phyloP scores from a whole-genome alignment of 2,797 vertebrate genomes.

The Momotus momota region DNA sequence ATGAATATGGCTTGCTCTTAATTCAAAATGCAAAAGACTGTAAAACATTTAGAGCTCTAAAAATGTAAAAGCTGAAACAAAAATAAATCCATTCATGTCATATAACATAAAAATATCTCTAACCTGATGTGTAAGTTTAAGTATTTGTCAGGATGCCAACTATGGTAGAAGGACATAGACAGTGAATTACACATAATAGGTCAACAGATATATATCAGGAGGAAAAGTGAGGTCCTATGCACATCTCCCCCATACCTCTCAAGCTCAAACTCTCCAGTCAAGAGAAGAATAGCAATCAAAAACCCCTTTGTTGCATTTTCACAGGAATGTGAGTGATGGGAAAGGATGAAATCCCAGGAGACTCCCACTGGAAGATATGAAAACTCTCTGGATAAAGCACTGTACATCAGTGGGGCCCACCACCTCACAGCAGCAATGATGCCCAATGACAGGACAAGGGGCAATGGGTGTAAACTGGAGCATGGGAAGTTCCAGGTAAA shows the following conservation, averaged over 20 bases:
- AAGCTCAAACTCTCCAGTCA: background rate
- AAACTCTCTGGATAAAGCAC: background rate
- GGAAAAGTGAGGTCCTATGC: background rate
- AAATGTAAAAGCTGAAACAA: background rate
- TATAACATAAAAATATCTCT: background rate
- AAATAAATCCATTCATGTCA: conserved; percentile 23
- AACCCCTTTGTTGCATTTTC: background rate
- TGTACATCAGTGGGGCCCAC: background rate
- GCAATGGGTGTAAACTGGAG: too few relatives aligned
- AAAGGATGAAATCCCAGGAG: background rate
- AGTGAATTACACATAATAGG: background rate
- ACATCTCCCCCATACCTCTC: background rate
- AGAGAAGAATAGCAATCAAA: background rate
- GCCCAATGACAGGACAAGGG: too few relatives aligned
- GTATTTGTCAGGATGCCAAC: background rate
- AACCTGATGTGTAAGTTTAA: background rate
- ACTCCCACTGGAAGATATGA: background rate
- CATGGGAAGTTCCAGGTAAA: too few relatives aligned
- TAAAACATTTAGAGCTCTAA: background rate
- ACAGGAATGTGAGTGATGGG: background rate
- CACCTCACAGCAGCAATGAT: background rate
- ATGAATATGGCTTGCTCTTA: conserved; percentile 22
- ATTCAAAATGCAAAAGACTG: conserved; percentile 30
- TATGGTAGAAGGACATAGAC: background rate
- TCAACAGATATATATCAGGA: background rate